Evolutionary conservation across 2,113 vertebrate species (phyloP).

Genomic region (Oceanodroma tethys): DNA sequence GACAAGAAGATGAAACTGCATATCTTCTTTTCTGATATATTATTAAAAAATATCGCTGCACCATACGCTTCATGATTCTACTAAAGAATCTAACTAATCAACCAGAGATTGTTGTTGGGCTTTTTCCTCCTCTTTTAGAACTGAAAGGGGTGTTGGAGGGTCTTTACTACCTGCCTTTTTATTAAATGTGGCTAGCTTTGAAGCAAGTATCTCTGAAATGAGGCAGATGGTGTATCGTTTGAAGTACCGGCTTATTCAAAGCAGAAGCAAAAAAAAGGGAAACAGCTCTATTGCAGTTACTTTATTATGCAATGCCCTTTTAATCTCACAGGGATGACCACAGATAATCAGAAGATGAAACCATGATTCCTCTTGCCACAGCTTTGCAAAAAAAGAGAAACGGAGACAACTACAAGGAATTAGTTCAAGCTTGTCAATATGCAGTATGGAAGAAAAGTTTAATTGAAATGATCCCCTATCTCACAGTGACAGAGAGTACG

Average conservation of each 20-base stretch:
- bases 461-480: not conserved
- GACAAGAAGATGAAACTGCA: constrained; percentile 35
- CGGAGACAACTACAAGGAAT: not conserved
- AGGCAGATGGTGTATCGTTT: constrained; percentile 67
- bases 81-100: constrained; percentile 32
- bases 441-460: not conserved
- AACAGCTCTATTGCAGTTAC: constrained; percentile 34
- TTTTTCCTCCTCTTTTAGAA: not conserved
- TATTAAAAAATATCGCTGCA: constrained; percentile 37
- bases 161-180: constrained; percentile 63
- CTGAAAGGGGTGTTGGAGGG: not conserved
- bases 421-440: not conserved
- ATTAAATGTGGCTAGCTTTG: constrained; percentile 65
- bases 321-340: constrained; percentile 52
- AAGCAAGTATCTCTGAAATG: constrained; percentile 69
- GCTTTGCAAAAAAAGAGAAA: constrained; percentile 3
- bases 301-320: constrained; percentile 55
- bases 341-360: constrained; percentile 64
- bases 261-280: constrained; percentile 10
- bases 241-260: constrained; percentile 70
- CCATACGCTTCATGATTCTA: not conserved
- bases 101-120: constrained; percentile 29
- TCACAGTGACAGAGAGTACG: not conserved
- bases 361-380: constrained; percentile 21
- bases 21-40: constrained; percentile 17